phyloP scores from a whole-genome alignment of 2,888 invertebrate species.

The Limnephilus auricula region DNA sequence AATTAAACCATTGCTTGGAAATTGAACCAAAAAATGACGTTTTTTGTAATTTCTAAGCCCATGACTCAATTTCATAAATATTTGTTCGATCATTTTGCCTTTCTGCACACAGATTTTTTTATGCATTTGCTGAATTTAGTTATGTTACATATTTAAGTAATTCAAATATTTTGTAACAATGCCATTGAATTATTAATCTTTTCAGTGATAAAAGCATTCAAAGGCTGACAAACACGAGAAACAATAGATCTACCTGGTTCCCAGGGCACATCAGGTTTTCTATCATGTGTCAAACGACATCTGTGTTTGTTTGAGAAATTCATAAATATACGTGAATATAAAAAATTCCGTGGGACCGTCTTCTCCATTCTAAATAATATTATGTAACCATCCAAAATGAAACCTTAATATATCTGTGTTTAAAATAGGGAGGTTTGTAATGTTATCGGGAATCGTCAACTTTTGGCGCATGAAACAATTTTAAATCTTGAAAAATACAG shows the following conservation, averaged over 20 bases:
- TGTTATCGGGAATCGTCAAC: background rate
- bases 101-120: background rate
- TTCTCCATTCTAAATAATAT: slow-evolving; percentile 10
- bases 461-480: background rate
- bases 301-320: slow-evolving; percentile 44
- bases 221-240: background rate
- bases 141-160: background rate
- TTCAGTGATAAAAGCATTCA: background rate
- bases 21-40: too few relatives aligned
- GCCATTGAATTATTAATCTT: background rate
- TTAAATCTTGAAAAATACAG: background rate
- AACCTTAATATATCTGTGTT: too few relatives aligned
- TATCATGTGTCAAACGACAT: slow-evolving; percentile 28
- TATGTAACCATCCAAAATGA: background rate
- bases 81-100: background rate
- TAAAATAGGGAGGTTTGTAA: background rate
- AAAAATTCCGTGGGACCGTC: slow-evolving; percentile 24
- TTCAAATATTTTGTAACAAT: background rate
- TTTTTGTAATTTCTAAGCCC: background rate
- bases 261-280: slow-evolving; percentile 17
- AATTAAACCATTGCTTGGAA: too few relatives aligned
- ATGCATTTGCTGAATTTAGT: background rate
- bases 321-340: slow-evolving; percentile 3
- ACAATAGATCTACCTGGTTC: slow-evolving; percentile 37
- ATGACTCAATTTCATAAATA: background rate